These are phyloP conservation scores for Ladona fulva DNA, from an alignment of 1,140 invertebrate species.

Conservation along the genomic window DNA sequence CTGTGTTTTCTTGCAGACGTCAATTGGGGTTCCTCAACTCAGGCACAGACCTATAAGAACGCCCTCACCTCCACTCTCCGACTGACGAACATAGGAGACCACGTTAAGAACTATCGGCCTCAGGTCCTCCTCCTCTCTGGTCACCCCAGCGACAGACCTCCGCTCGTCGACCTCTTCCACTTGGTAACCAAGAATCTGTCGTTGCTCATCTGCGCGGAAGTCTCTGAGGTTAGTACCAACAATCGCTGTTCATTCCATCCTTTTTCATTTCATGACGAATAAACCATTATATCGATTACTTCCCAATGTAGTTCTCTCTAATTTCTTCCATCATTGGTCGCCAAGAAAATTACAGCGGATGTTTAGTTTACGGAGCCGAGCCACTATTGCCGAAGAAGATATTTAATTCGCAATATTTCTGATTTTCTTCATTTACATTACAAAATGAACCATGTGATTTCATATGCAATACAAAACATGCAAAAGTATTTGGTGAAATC, in stretches of 20 bases:
- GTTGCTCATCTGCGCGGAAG: conserved; percentile 81
- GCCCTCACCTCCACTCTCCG: conserved; percentile 75
- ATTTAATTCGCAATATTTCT: no score
- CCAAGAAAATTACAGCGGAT: no score
- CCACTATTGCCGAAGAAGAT: no score
- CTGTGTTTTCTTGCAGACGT: conserved; percentile 58
- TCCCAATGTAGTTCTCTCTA: not conserved
- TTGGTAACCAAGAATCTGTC: conserved; percentile 88
- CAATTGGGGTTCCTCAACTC: conserved; percentile 96
- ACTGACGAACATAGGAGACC: conserved; percentile 75
- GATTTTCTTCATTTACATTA: no score
- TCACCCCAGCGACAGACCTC: conserved; percentile 65
- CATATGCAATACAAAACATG: no score
- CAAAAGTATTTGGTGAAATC: no score
- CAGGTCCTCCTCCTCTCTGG: conserved; percentile 83
- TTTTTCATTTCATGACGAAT: not conserved
- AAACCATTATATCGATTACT: not conserved
- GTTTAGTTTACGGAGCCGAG: no score
- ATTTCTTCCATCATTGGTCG: no score
- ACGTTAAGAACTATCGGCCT: conserved; percentile 95
- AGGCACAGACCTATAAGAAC: conserved; percentile 90
- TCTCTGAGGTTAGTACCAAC: conserved; percentile 54
- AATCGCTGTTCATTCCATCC: not conserved
- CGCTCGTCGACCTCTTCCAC: conserved; percentile 82
- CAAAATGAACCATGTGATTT: no score